Evolutionary conservation across 1,140 invertebrate genomes (phyloP), one percentile per base, ranked within the genome.

Genomic region (Camponotus floridanus): DNA sequence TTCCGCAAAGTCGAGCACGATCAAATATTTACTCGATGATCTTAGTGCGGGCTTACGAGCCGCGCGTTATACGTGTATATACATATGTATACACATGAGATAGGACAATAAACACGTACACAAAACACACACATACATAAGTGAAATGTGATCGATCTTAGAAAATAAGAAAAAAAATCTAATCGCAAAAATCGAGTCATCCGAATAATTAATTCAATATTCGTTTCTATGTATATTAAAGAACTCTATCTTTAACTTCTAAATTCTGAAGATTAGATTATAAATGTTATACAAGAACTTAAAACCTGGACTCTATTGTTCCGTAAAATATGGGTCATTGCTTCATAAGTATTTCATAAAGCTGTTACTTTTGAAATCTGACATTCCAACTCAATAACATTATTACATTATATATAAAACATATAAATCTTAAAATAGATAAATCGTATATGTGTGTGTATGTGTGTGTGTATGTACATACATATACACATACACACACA

Each of bases 11-110:
- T 74, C 61, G 71, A 76, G 81, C 31, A 59, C 70, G 45, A 76
- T 74, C 81, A 67, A 85, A 85, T 85, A 85, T 81, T 81, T 81
- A 85, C 71, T 61, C n/a, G 36, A 73, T 85, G 81, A 85, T 85
- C 71, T 76, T 85, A 21, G 45, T 67, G 61, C 71, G 71, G 61
- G 59, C 65, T 84, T 76, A 76, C 71, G 70, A 84, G 68, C 18
- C 70, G 70, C 70, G 51, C 26, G 21, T 33, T 42, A 76, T 51
- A 64, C n/a, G 39, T 42, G 15, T 39, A 76, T 39, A 76, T 26
- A 68, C 13, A 51, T 73, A 83, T 39, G 61, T 39, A 70, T 3
- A 59, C 31, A 61, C 39, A 21, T 13, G 36, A 71, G 71, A 74
- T 55, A 57, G 61, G 39, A 59, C 73, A 76, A 76, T 76, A 76